Conservation (phyloP, 2,113 vertebrate species). For the Neopipo cinnamomea region DNA sequence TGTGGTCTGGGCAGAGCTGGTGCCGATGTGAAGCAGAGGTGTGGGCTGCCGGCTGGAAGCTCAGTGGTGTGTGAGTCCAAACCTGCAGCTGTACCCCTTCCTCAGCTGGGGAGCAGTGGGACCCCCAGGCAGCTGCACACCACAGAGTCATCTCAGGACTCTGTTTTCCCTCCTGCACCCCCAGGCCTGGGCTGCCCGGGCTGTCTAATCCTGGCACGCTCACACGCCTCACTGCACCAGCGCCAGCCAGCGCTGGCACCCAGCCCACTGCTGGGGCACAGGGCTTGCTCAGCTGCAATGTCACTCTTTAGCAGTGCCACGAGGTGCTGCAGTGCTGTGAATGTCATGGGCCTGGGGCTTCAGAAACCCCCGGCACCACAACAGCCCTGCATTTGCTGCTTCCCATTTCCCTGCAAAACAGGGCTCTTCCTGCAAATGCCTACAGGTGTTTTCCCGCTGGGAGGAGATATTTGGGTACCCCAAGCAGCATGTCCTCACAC, state of each 20-base stretch:
- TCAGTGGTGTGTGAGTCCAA: background rate
- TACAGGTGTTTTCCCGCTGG: background rate
- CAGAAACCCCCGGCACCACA: accelerated
- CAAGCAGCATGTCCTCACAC: background rate
- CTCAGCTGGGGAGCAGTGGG: background rate
- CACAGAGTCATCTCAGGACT: background rate
- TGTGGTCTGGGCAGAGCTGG: background rate
- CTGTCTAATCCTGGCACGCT: background rate
- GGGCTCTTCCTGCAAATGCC: background rate
- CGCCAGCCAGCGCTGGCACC: background rate
- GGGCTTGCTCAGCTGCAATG: background rate
- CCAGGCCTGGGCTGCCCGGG: background rate
- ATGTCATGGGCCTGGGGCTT: background rate
- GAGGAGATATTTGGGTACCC: background rate
- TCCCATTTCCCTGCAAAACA: background rate
- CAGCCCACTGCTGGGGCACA: accelerated
- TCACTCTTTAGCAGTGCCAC: background rate
- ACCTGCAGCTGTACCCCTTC: background rate
- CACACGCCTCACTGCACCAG: background rate
- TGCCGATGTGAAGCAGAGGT: background rate
- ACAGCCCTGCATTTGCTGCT: background rate
- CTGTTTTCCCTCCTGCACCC: background rate
- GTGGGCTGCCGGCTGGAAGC: accelerated
- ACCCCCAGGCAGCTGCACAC: background rate
- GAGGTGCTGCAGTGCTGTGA: background rate